Evolutionary conservation across 1,140 invertebrate species (phyloP).

Genomic region (Asbolus verrucosus): DNA sequence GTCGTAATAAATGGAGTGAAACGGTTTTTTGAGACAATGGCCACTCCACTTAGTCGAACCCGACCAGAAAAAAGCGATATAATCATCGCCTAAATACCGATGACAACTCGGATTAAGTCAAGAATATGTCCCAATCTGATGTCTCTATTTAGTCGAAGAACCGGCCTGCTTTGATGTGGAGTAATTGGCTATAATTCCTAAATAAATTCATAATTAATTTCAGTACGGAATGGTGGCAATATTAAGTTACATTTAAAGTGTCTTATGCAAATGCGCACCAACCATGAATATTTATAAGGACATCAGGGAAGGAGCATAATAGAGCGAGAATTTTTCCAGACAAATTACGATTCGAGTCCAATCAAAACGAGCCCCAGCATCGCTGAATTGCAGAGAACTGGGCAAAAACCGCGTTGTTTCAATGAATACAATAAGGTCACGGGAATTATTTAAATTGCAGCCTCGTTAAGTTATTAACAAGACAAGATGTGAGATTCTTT

Average conservation of each 20-base stretch:
- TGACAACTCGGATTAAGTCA: conserved; percentile 8
- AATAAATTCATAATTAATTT: conserved; percentile 31
- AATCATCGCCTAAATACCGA: neutral
- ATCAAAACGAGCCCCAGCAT: neutral
- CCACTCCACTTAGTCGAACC: neutral
- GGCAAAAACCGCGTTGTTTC: conserved; percentile 7
- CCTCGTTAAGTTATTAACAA: conserved; percentile 32
- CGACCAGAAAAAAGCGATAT: neutral
- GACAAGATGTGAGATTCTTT: conserved; percentile 31
- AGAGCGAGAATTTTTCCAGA: conserved; percentile 2
- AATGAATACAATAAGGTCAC: conserved; percentile 31
- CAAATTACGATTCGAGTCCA: neutral
- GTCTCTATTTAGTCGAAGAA: neutral
- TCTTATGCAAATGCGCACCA: conserved; percentile 11
- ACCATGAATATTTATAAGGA: conserved; percentile 28
- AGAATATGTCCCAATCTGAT: conserved; percentile 2
- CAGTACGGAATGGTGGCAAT: conserved; percentile 9
- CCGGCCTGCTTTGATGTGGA: conserved; percentile 10
- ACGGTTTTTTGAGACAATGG: neutral
- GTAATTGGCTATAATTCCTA: conserved; percentile 23
- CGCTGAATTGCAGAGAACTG: neutral
- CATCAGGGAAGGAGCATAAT: conserved; percentile 1
- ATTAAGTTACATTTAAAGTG: conserved; percentile 28
- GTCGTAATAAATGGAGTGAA: no score
- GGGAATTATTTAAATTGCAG: conserved; percentile 31